Percentiles rank a stretch among this genome's conserved stretches.
Evolutionary conservation across 2,797 vertebrate genomes (phyloP).

Genomic region (Brachyalestes nurse): DNA sequence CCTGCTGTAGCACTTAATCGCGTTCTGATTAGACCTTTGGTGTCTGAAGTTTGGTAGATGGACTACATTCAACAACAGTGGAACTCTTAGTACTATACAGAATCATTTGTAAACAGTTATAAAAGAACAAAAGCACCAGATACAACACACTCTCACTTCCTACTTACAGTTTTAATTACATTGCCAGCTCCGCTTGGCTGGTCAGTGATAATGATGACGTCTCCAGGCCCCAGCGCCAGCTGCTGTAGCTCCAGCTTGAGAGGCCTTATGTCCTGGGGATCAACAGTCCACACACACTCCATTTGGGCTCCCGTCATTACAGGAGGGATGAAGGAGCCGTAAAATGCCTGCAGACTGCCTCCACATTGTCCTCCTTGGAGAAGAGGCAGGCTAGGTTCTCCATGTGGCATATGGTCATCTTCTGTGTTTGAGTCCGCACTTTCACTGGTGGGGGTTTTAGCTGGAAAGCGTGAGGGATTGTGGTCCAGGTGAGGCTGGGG

Average conservation of each 20-base stretch:
- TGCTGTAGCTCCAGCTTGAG: conserved; percentile 85
- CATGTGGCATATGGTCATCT: neutral
- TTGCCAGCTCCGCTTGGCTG: conserved; percentile 69
- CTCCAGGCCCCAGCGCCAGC: conserved; percentile 77
- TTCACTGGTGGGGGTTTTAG: neutral
- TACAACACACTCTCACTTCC: neutral
- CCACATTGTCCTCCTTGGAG: conserved; percentile 80
- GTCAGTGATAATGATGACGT: conserved; percentile 81
- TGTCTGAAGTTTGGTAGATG: too few species aligned
- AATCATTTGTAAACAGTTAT: too few species aligned
- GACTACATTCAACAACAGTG: too few species aligned
- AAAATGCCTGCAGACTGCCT: conserved; percentile 83
- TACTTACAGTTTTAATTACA: conserved; percentile 77
- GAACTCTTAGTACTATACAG: too few species aligned
- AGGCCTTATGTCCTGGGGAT: conserved; percentile 85
- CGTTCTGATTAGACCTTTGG: too few species aligned
- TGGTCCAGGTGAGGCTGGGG: conserved; percentile 8
- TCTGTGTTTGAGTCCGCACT: neutral
- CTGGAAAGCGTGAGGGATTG: neutral
- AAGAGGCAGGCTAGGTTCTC: conserved; percentile 59
- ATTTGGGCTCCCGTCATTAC: conserved; percentile 60
- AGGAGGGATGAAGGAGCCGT: conserved; percentile 86
- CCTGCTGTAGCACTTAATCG: too few species aligned
- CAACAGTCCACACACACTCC: conserved; percentile 84
- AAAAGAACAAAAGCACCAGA: too few species aligned